Conservation (phyloP, 1,140 invertebrate genomes). For the Galleria mellonella region DNA sequence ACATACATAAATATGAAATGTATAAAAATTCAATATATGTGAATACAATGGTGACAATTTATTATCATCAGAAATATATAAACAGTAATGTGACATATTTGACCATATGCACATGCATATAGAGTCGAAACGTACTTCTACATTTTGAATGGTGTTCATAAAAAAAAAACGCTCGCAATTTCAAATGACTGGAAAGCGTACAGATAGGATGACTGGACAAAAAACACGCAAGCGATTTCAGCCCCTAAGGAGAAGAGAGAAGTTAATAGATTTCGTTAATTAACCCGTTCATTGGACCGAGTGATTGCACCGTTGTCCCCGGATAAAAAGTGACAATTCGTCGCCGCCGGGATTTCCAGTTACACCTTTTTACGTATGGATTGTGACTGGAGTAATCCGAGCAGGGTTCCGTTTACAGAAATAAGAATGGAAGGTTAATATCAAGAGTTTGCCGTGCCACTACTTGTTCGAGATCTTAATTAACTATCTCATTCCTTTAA, state of each 20-base stretch:
- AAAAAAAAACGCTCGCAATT: conserved; percentile 26
- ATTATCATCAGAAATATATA: too few relatives aligned
- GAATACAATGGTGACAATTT: too few relatives aligned
- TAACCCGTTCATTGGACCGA: conserved; percentile 68
- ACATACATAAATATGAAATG: too few relatives aligned
- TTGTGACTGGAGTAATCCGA: conserved; percentile 7
- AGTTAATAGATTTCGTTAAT: conserved; percentile 74
- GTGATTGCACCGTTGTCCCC: conserved; percentile 59
- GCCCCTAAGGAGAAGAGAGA: conserved; percentile 47
- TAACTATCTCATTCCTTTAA: too few relatives aligned
- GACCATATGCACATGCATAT: too few relatives aligned
- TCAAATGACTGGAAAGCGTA: conserved; percentile 35
- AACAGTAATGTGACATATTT: too few relatives aligned
- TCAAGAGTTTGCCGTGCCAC: too few relatives aligned
- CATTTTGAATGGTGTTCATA: not conserved
- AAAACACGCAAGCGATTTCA: conserved; percentile 48
- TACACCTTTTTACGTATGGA: conserved; percentile 29
- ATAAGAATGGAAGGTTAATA: too few relatives aligned
- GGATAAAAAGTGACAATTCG: conserved; percentile 70
- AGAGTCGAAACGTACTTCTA: too few relatives aligned
- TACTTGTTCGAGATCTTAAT: too few relatives aligned
- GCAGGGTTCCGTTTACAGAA: conserved; percentile 4
- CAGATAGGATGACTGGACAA: conserved; percentile 50
- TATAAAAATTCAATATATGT: too few relatives aligned
- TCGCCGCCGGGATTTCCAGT: conserved; percentile 38